phyloP scores from a whole-genome alignment of 2,113 vertebrate genomes.

The Trogon melanurus region DNA sequence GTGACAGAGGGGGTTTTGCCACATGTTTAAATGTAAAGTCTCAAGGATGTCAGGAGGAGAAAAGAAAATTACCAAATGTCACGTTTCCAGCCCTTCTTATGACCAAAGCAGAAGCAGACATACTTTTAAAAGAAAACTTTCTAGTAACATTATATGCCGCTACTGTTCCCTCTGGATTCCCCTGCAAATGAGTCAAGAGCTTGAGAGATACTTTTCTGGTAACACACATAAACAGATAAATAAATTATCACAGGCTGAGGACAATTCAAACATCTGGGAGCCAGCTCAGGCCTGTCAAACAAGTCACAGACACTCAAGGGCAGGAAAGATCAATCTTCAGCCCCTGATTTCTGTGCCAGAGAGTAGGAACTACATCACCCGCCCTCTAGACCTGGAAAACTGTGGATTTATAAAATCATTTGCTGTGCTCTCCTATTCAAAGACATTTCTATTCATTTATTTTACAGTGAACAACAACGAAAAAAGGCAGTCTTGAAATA shows the following conservation, averaged over 20 bases:
- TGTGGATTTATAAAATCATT: neutral
- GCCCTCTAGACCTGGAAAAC: neutral
- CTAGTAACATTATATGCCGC: slow-evolving; percentile 74
- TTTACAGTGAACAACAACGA: neutral
- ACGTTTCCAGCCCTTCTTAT: slow-evolving; percentile 66
- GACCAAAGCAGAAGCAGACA: slow-evolving; percentile 72
- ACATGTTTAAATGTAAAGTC: slow-evolving; percentile 71
- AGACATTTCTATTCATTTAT: neutral
- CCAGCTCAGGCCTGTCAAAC: slow-evolving; percentile 77
- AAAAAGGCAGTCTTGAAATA: neutral
- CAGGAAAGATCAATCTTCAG: slow-evolving; percentile 72
- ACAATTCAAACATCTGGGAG: slow-evolving; percentile 81
- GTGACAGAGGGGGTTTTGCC: slow-evolving; percentile 67
- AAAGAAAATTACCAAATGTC: slow-evolving; percentile 66
- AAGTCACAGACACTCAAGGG: slow-evolving; percentile 77
- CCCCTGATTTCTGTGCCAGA: slow-evolving; percentile 54
- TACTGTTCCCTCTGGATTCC: slow-evolving; percentile 77
- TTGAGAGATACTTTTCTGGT: slow-evolving; percentile 78
- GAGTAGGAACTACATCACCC: slow-evolving; percentile 34
- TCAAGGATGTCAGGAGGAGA: slow-evolving; percentile 40
- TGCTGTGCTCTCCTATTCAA: neutral
- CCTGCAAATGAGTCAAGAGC: slow-evolving; percentile 75
- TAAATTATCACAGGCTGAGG: slow-evolving; percentile 79
- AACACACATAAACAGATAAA: slow-evolving; percentile 81
- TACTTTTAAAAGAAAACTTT: slow-evolving; percentile 59